These are phyloP conservation scores for Buceros bicornis DNA, from an alignment of 2,797 vertebrate genomes.

Conservation along the genomic window DNA sequence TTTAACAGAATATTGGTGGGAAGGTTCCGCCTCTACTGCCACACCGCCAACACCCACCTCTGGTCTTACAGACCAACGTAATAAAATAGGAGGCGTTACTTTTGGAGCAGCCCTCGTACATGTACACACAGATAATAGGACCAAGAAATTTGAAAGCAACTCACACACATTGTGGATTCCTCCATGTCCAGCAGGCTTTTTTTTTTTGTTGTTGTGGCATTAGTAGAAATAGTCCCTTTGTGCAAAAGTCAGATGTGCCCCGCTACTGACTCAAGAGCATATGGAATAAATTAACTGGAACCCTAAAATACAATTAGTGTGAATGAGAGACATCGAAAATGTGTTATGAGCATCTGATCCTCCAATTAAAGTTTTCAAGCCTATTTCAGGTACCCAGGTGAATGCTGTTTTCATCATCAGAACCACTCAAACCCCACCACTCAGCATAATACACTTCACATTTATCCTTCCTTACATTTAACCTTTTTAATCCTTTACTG, in stretches of 20 bases:
- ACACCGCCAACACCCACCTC: too few relatives aligned
- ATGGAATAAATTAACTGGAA: neutral
- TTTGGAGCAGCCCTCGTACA: too few relatives aligned
- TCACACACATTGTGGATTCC: neutral
- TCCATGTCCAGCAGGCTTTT: neutral
- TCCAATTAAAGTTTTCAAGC: neutral
- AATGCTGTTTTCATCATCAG: neutral
- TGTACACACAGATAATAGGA: neutral
- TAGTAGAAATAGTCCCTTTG: neutral
- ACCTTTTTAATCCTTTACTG: neutral
- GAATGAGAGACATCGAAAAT: neutral
- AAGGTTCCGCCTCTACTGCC: too few relatives aligned
- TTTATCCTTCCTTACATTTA: neutral
- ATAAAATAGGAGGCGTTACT: too few relatives aligned
- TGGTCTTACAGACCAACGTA: too few relatives aligned
- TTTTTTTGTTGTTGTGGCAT: neutral
- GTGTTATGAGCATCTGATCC: neutral
- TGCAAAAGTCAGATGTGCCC: neutral
- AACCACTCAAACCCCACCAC: neutral
- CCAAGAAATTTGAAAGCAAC: neutral
- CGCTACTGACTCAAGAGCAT: neutral
- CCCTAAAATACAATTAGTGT: neutral
- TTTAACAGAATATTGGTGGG: too few relatives aligned
- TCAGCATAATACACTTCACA: neutral
- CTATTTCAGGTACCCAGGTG: neutral